Conservation (phyloP, 2,113 vertebrate genomes). For the Sakesphorus luctuosus region DNA sequence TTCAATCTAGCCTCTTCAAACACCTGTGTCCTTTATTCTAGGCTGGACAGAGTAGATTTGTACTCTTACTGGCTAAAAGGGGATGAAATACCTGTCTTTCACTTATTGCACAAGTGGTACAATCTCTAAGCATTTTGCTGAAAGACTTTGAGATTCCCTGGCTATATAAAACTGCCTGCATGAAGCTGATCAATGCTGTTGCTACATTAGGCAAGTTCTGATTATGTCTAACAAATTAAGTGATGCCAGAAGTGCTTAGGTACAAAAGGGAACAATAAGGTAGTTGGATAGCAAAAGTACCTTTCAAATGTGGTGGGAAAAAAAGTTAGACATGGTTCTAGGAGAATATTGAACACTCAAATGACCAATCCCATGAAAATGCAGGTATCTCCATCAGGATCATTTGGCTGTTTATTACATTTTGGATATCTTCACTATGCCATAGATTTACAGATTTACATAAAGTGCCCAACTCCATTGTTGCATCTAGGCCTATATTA, state of each 20-base stretch:
- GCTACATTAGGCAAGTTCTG: background rate
- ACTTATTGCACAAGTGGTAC: background rate
- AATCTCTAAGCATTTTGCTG: background rate
- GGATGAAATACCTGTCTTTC: background rate
- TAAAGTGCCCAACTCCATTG: background rate
- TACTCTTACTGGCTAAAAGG: background rate
- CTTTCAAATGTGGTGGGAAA: background rate
- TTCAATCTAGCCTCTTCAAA: background rate
- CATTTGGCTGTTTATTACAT: background rate
- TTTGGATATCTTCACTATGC: background rate
- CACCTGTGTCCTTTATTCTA: background rate
- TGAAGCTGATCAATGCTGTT: background rate
- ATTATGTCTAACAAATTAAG: background rate
- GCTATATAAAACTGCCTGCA: background rate
- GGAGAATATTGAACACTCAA: accelerated
- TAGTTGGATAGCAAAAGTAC: background rate
- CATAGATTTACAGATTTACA: background rate
- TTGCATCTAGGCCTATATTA: background rate
- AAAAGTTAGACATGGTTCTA: background rate
- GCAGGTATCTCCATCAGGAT: background rate
- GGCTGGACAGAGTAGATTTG: background rate
- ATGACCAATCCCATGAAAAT: background rate
- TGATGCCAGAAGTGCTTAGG: background rate
- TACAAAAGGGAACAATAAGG: background rate
- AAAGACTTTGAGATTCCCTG: background rate